Conservation (phyloP, 1,140 invertebrate genomes). For the Apis florea region DNA sequence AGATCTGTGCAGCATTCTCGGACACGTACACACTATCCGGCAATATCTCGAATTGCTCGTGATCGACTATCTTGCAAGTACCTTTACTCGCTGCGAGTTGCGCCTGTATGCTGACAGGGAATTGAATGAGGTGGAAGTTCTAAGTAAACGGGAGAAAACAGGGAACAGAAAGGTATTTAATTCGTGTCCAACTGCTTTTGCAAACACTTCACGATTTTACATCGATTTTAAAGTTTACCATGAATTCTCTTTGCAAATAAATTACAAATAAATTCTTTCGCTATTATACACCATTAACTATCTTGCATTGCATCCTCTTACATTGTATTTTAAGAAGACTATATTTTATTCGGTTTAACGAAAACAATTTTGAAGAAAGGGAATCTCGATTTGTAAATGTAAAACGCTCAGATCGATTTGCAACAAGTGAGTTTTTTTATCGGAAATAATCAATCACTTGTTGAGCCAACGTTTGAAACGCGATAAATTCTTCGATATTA, state of each 20-base stretch:
- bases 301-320: background rate
- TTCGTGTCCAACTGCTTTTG: background rate
- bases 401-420: too few species aligned
- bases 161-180: too few species aligned
- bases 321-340: background rate
- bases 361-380: too few species aligned
- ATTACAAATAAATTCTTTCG: background rate
- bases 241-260: background rate
- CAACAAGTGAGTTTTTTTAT: too few species aligned
- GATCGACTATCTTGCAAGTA: conserved; percentile 34
- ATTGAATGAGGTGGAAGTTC: background rate
- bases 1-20: background rate
- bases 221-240: too few species aligned
- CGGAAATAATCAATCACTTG: too few species aligned
- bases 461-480: too few species aligned
- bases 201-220: background rate
- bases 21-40: conserved; percentile 13
- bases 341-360: too few species aligned
- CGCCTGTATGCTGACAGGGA: conserved; percentile 2
- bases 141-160: background rate
- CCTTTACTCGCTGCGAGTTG: background rate
- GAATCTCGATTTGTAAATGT: too few species aligned
- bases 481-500: too few species aligned
- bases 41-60: conserved; percentile 47
- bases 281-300: background rate